phyloP scores from a whole-genome alignment of 2,888 invertebrate species.

The Tryphoninae sp. region DNA sequence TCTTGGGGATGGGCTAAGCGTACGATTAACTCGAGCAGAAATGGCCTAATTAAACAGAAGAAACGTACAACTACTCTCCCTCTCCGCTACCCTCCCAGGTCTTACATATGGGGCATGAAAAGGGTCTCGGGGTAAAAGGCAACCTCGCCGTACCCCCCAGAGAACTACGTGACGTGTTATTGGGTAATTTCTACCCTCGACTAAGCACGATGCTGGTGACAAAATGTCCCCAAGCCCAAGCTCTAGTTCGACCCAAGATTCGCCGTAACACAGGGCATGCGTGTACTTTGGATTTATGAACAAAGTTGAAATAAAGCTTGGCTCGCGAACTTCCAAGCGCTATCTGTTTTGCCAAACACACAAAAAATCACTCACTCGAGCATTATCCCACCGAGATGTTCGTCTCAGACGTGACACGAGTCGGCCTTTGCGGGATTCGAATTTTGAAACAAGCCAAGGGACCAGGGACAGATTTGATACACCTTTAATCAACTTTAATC shows the following conservation, averaged over 20 bases:
- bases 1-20: neutral
- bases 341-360: neutral
- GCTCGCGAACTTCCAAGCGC: neutral
- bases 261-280: neutral
- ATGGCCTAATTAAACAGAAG: neutral
- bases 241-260: neutral
- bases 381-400: neutral
- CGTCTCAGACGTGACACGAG: neutral
- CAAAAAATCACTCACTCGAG: neutral
- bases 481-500: too few species aligned
- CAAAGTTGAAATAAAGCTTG: conserved; percentile 2
- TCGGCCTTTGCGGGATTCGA: too few species aligned
- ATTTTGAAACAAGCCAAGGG: too few species aligned
- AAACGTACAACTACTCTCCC: neutral
- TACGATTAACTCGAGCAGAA: neutral
- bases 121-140: neutral
- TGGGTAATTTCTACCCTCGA: neutral
- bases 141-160: neutral
- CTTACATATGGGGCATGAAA: neutral
- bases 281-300: neutral
- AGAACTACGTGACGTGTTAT: neutral
- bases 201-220: neutral
- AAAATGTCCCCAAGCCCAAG: neutral
- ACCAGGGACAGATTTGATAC: too few species aligned
- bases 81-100: neutral